A percentile compares a stretch with the other conserved stretches of the same genome.
phyloP scores from a whole-genome alignment of 1,140 invertebrate genomes.

The Leptinotarsa defecta region DNA sequence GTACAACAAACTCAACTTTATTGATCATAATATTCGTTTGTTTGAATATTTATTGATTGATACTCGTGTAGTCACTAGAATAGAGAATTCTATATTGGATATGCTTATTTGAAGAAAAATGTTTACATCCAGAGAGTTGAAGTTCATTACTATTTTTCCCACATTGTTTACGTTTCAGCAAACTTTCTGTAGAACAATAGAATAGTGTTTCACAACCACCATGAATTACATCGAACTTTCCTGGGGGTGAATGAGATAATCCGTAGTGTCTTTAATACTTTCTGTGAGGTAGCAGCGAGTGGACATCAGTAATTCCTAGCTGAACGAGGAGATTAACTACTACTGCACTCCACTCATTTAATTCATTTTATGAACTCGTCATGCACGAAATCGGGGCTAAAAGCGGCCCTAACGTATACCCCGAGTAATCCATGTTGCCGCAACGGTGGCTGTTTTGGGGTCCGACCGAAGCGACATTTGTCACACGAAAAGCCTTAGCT shows the following conservation, averaged over 20 bases:
- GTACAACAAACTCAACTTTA: accelerated
- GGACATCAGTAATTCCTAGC: neutral
- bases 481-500: constrained; percentile 31
- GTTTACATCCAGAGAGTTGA: too few relatives aligned
- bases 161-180: too few relatives aligned
- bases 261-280: neutral
- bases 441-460: constrained; percentile 40
- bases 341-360: constrained; percentile 27
- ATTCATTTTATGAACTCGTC: constrained; percentile 50
- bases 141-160: too few relatives aligned
- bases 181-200: too few relatives aligned
- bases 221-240: too few relatives aligned
- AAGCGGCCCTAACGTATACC: constrained; percentile 39
- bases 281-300: neutral
- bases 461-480: constrained; percentile 44
- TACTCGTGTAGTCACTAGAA: too few relatives aligned
- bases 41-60: too few relatives aligned
- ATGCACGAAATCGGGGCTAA: constrained; percentile 45
- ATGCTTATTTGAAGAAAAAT: too few relatives aligned
- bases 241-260: neutral
- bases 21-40: too few relatives aligned
- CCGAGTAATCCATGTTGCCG: constrained; percentile 43
- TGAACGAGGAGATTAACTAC: constrained; percentile 12
- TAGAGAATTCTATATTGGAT: too few relatives aligned
- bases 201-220: too few relatives aligned